These are phyloP conservation scores for Pyrocephalus nanus DNA, from an alignment of 2,797 vertebrate genomes.

Conservation along the genomic window DNA sequence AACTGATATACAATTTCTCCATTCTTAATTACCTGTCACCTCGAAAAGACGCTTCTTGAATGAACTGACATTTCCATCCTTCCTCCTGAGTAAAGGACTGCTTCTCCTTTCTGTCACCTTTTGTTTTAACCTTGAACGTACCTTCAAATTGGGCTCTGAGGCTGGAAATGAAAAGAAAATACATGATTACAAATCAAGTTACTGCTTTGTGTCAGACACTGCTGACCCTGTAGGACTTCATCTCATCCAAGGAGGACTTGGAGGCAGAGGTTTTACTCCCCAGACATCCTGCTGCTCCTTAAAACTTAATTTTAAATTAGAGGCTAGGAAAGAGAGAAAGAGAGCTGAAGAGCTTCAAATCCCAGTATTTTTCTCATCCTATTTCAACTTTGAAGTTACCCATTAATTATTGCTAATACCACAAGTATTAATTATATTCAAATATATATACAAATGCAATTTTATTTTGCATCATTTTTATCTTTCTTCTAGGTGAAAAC, in stretches of 20 bases:
- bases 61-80: constrained; percentile 80
- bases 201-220: not conserved
- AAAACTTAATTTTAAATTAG: not conserved
- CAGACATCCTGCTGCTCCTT: not conserved
- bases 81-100: constrained; percentile 83
- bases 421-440: not conserved
- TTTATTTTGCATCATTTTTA: constrained; percentile 48
- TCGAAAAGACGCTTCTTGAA: constrained; percentile 85
- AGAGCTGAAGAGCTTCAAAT: not conserved
- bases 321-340: not conserved
- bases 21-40: constrained; percentile 81
- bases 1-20: not conserved
- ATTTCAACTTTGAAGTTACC: not conserved
- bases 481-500: constrained; percentile 64
- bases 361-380: not conserved
- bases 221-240: not conserved
- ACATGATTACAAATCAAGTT: not conserved
- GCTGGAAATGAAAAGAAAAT: constrained; percentile 75
- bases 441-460: not conserved
- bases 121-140: constrained; percentile 86
- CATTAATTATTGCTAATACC: not conserved
- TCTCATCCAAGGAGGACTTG: not conserved
- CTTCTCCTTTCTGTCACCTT: constrained; percentile 85
- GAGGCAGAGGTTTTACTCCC: not conserved
- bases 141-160: constrained; percentile 85